These are phyloP conservation scores for Paedocypris sp. DNA, from an alignment of 2,113 vertebrate genomes.

Conservation along the genomic window DNA sequence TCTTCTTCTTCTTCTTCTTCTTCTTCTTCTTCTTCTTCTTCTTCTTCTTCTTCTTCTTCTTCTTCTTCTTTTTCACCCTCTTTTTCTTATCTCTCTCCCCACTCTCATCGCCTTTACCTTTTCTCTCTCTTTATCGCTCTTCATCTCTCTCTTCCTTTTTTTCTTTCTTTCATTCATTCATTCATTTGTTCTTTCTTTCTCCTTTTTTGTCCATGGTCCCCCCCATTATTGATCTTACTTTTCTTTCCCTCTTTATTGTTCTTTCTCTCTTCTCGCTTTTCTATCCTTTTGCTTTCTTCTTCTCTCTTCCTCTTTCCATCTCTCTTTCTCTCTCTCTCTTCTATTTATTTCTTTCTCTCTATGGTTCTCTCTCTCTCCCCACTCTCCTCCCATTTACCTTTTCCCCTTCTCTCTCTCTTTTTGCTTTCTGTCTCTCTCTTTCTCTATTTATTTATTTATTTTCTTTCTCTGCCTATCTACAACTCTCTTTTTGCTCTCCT, in stretches of 20 bases:
- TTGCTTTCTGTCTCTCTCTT: not conserved
- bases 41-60: not conserved
- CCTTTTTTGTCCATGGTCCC: no score
- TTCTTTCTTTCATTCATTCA: not conserved
- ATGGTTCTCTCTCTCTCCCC: not conserved
- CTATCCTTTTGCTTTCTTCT: not conserved
- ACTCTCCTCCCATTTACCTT: not conserved
- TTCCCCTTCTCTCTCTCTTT: not conserved
- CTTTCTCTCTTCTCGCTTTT: not conserved
- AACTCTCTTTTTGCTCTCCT: not conserved
- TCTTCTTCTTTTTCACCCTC: slow-evolving; percentile 15
- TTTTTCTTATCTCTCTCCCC: slow-evolving; percentile 12
- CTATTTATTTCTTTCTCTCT: slow-evolving; percentile 27
- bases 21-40: not conserved
- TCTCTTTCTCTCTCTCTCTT: not conserved
- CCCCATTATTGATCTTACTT: no score
- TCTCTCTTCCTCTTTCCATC: not conserved
- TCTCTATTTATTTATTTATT: slow-evolving; percentile 28
- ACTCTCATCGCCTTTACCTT: not conserved
- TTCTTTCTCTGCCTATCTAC: slow-evolving; percentile 5
- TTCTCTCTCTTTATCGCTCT: not conserved
- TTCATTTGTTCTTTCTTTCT: no score
- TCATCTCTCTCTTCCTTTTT: not conserved
- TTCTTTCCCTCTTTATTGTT: slow-evolving; percentile 15
- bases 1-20: not conserved